A percentile compares a stretch with the other conserved stretches of the same genome.
Evolutionary conservation across 1,140 invertebrate genomes (phyloP).

Genomic region (Cydia amplana): DNA sequence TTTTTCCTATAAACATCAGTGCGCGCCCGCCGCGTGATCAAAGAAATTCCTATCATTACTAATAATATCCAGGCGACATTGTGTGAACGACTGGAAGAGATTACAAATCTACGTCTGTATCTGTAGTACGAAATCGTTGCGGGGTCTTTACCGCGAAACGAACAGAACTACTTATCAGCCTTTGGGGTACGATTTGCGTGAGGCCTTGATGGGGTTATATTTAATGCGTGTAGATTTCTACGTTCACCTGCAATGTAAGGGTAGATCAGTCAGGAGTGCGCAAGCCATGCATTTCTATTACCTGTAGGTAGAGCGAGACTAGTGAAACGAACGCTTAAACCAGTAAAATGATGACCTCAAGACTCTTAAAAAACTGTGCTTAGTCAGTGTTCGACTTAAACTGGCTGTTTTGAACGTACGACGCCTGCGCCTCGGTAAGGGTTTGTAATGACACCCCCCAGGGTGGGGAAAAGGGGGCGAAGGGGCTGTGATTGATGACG

Average conservation of each 20-base stretch:
- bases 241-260: conserved; percentile 53
- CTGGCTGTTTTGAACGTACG: conserved; percentile 28
- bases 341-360: background rate
- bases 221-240: conserved; percentile 45
- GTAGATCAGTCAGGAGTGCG: conserved; percentile 47
- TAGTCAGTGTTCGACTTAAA: background rate
- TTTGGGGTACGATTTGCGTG: conserved; percentile 29
- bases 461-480: conserved; percentile 42
- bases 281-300: conserved; percentile 36
- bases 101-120: background rate
- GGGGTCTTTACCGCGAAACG: conserved; percentile 9
- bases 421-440: background rate
- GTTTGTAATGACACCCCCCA: background rate
- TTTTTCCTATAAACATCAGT: conserved; percentile 14
- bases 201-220: conserved; percentile 40
- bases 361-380: background rate
- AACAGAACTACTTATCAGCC: conserved; percentile 27
- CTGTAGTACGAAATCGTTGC: background rate
- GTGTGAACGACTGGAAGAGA: conserved; percentile 14
- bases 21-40: background rate
- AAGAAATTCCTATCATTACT: conserved; percentile 9
- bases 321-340: background rate
- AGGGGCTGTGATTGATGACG: conserved; percentile 71
- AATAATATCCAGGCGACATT: conserved; percentile 7
- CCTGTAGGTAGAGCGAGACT: background rate